phyloP scores from a whole-genome alignment of 2,888 invertebrate genomes.

The Flabesymbios commensalis region DNA sequence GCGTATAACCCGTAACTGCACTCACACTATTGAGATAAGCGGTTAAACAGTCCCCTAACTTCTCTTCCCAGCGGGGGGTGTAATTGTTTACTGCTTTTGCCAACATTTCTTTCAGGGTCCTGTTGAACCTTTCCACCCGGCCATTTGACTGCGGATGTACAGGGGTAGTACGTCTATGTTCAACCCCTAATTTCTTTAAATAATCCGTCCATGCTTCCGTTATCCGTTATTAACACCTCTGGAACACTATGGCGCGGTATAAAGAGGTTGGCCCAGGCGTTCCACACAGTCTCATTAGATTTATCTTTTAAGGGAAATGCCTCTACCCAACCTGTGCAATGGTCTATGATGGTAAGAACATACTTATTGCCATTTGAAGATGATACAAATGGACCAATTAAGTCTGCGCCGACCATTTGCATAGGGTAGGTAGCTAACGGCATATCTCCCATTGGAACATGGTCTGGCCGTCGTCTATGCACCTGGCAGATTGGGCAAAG shows the following conservation, averaged over 20 bases:
- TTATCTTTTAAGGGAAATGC: slow-evolving; percentile 6
- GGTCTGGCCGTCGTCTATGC: slow-evolving; percentile 2
- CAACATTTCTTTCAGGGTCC: background rate
- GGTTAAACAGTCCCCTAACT: background rate
- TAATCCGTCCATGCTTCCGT: slow-evolving; percentile 2
- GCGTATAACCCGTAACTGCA: slow-evolving; percentile 3
- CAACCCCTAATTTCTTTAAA: background rate
- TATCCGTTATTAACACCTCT: slow-evolving; percentile 9
- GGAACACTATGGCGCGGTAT: slow-evolving; percentile 8
- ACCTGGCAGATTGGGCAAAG: slow-evolving; percentile 3
- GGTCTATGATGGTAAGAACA: slow-evolving; percentile 6
- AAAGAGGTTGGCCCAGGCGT: slow-evolving; percentile 2
- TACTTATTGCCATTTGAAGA: slow-evolving; percentile 7
- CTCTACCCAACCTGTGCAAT: slow-evolving; percentile 13
- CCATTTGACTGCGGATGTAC: slow-evolving; percentile 9
- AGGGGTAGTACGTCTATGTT: slow-evolving; percentile 9
- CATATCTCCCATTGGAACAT: slow-evolving; percentile 9
- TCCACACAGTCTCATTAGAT: background rate
- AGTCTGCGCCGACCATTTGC: slow-evolving; percentile 5
- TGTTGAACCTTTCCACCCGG: no score
- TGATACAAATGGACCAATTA: slow-evolving; percentile 10
- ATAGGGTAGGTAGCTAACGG: background rate
- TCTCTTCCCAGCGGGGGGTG: slow-evolving; percentile 2
- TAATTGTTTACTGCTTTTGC: background rate
- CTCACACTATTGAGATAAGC: slow-evolving; percentile 6